Evolutionary conservation across 2,797 vertebrate species (phyloP), one percentile per base, ranked within the genome.

Genomic region (Cheirogaleus major): DNA sequence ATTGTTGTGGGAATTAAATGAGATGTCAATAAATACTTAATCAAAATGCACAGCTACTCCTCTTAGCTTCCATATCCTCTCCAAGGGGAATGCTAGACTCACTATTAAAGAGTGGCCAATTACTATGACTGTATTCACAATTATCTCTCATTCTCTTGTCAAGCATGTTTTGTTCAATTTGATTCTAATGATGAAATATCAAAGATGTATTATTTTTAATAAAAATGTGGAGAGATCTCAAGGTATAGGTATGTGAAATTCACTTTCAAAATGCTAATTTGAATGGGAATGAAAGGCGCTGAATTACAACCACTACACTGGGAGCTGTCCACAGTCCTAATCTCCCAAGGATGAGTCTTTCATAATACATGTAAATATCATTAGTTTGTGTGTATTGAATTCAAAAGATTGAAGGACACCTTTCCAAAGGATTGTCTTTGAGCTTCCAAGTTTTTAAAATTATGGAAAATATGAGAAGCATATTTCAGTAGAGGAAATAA

Each of bases 1-100:
- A 38, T 45, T 78, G 7, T 59, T 76, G n/a, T 65, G 15, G 20
- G 38, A 91, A 88, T 95, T 93, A 93, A 91, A 90, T 67, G 48
- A 92, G 38, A 94, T 73, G 18, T 95, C 35, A 70, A 72, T 84
- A 91, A 91, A 75, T 52, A 48, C 32, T 88, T 67, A 52, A 84
- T 48, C 35, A 59, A 48, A 88, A 82, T n/a, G 32, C 43, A 48
- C 15, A 59, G 6, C 20, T 89, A 57, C 20, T 27, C 13, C 27
- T 11, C 30, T 75, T 92, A 22, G 43, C 11, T 67, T 89, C 32
- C 20, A 15, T 3, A 32, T 14, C 3, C 18, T 87, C 12, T 86
- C 4, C 5, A 23, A 86, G n/a, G 20, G 7, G 52, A 32, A 93
- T 80, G 52, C 32, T 30, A 76, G 7, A 1, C 1, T 32, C 20